Conservation (phyloP, 2,113 vertebrate genomes). For the Amblyopsis rosae region DNA sequence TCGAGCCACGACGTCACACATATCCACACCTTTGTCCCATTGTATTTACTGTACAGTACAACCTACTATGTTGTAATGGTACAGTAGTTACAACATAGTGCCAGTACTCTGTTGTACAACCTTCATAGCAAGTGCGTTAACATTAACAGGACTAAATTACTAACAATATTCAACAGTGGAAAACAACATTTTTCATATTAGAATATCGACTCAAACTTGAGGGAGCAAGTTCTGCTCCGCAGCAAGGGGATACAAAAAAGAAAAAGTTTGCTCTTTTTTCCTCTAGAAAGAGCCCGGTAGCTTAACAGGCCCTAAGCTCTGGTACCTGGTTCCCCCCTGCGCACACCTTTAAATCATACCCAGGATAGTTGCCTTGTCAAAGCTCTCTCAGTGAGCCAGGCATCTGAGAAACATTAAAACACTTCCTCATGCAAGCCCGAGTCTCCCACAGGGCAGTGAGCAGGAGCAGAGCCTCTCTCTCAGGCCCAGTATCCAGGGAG, state of each 20-base stretch:
- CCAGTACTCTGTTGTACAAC: background rate
- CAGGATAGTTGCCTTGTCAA: slow-evolving; percentile 77
- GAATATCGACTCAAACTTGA: slow-evolving; percentile 63
- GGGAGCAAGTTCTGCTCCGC: slow-evolving; percentile 62
- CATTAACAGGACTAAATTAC: slow-evolving; percentile 27
- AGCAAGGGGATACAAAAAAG: slow-evolving; percentile 56
- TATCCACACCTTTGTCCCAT: slow-evolving; percentile 31
- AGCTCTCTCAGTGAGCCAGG: slow-evolving; percentile 71
- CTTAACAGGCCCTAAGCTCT: slow-evolving; percentile 72
- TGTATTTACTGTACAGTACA: slow-evolving; percentile 26
- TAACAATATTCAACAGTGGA: slow-evolving; percentile 34
- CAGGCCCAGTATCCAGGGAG: slow-evolving; percentile 75
- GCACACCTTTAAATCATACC: slow-evolving; percentile 78
- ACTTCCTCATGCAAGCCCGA: slow-evolving; percentile 73
- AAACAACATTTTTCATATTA: slow-evolving; percentile 56
- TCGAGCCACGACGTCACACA: slow-evolving; percentile 25
- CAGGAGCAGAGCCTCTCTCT: slow-evolving; percentile 71
- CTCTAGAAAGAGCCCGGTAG: slow-evolving; percentile 67
- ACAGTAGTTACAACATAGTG: no score
- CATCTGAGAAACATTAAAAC: slow-evolving; percentile 79
- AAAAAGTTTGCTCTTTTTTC: slow-evolving; percentile 58
- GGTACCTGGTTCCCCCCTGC: slow-evolving; percentile 73
- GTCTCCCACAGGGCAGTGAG: slow-evolving; percentile 74
- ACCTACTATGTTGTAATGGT: no score
- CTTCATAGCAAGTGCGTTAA: slow-evolving; percentile 26